Evolutionary conservation across 2,888 invertebrate genomes (phyloP).

Genomic region (Lithophane semibrunnea): DNA sequence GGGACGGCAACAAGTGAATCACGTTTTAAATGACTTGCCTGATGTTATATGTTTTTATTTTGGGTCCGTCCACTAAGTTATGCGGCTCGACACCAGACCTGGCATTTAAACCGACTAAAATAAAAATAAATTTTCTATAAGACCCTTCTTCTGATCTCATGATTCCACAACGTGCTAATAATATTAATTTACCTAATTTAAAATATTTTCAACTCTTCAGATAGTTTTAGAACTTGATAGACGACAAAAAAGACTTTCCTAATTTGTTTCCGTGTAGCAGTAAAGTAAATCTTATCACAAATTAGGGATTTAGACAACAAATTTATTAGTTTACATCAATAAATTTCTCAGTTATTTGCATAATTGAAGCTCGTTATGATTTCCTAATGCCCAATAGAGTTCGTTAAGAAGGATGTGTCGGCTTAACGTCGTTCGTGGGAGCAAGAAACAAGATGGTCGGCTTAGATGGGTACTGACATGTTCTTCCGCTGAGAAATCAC

Average conservation of each 20-base stretch:
- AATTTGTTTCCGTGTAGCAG: conserved; percentile 22
- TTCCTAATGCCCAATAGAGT: conserved; percentile 52
- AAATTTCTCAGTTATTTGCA: conserved; percentile 56
- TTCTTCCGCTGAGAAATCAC: conserved; percentile 59
- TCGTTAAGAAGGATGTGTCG: conserved; percentile 71
- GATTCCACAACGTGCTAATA: conserved; percentile 31
- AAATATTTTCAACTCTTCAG: conserved; percentile 4
- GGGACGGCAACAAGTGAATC: conserved; percentile 68
- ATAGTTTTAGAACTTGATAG: conserved; percentile 7
- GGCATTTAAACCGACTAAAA: conserved; percentile 53
- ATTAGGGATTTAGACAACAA: conserved; percentile 48
- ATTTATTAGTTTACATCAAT: conserved; percentile 55
- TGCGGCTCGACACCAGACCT: conserved; percentile 58
- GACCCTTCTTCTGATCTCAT: conserved; percentile 34
- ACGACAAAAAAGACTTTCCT: conserved; percentile 30
- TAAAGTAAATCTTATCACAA: conserved; percentile 50
- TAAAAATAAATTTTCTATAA: conserved; percentile 51
- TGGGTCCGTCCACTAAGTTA: conserved; percentile 57
- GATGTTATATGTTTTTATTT: conserved; percentile 62
- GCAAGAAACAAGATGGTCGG: conserved; percentile 50
- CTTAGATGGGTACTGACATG: conserved; percentile 52
- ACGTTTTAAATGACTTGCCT: conserved; percentile 65
- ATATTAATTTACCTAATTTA: conserved; percentile 5
- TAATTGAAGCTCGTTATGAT: conserved; percentile 61
- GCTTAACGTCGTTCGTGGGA: conserved; percentile 65